A percentile compares a stretch with the other conserved stretches of the same genome.
phyloP scores from a whole-genome alignment of 2,113 vertebrate genomes.

The Cisticola juncidis region DNA sequence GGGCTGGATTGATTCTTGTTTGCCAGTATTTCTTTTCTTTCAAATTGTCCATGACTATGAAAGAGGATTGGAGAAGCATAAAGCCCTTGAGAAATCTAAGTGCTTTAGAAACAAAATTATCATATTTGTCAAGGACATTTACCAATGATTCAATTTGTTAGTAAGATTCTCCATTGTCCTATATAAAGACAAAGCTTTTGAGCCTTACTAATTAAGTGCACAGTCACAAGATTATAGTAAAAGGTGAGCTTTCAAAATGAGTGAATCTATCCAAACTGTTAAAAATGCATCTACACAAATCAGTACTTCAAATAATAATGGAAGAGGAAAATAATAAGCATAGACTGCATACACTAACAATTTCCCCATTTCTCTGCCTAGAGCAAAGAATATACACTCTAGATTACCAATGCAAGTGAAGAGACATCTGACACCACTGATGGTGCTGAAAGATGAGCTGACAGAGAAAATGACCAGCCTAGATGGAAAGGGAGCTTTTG shows the following conservation, averaged over 20 bases:
- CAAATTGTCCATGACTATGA: background rate
- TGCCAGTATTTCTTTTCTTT: background rate
- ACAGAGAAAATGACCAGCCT: background rate
- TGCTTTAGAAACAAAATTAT: background rate
- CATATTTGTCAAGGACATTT: background rate
- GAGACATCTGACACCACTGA: background rate
- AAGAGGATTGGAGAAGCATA: background rate
- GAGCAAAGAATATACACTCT: background rate
- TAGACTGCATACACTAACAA: background rate
- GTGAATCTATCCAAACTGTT: background rate
- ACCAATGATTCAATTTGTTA: background rate
- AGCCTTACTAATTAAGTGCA: background rate
- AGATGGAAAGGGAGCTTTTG: background rate
- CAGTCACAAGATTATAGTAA: background rate
- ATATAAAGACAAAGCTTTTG: background rate
- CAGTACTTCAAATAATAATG: background rate
- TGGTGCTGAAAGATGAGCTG: background rate
- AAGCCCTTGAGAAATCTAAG: background rate
- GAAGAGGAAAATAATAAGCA: background rate
- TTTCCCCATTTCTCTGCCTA: background rate
- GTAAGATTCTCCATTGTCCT: background rate
- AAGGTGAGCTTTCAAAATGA: background rate
- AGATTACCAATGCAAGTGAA: background rate
- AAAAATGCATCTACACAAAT: background rate
- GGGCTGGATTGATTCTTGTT: background rate